Evolutionary conservation across 2,797 vertebrate genomes (phyloP), one percentile per base, ranked within the genome.

Genomic region (Euthynnus affinis): DNA sequence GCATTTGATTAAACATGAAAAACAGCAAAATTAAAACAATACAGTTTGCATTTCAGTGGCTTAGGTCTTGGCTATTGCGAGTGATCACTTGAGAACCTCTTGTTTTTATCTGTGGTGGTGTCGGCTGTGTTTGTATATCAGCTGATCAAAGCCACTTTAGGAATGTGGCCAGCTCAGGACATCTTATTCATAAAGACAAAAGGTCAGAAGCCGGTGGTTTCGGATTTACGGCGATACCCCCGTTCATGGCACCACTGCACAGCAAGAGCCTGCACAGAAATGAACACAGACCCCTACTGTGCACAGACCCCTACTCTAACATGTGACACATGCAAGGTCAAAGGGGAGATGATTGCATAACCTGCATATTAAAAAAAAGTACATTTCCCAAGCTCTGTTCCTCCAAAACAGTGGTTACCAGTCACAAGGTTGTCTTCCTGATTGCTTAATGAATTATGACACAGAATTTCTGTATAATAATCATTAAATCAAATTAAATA

Each of bases 131-230:
- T 89, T 81, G 53, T 64, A 58, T 79, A 71, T 62, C 71, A 2
- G 6, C 56, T 49, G 81, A 87, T 90, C 82, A 90, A 89, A 91
- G 80, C 22, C n/a, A 23, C 34, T 14, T 2, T 3, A 80, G 78
- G 83, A 93, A 93, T 92, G 85, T 70, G 34, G 72, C 63, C 72
- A 52, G 67, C 52, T 81, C 71, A 87, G 81, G 65, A 91, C 83
- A 86, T 91, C 80, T 82, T 86, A 87, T 85, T 87, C 82, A 72
- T 53, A 64, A 65, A 78, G 82, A 90, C 87, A 83, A 90, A 93
- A 94, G 85, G 88, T 90, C 81, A 84, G 6, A 67, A 85, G 75
- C 48, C 76, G 55, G 70, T 75, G 84, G 82, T 82, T 86, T 86
- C 23, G n/a, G 84, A 91, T 94, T 93, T 69, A 86, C 34, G 52